Evolutionary conservation across 2,888 invertebrate genomes (phyloP), one percentile per base, ranked within the genome.

Genomic region (Dinocampus coccinellae): DNA sequence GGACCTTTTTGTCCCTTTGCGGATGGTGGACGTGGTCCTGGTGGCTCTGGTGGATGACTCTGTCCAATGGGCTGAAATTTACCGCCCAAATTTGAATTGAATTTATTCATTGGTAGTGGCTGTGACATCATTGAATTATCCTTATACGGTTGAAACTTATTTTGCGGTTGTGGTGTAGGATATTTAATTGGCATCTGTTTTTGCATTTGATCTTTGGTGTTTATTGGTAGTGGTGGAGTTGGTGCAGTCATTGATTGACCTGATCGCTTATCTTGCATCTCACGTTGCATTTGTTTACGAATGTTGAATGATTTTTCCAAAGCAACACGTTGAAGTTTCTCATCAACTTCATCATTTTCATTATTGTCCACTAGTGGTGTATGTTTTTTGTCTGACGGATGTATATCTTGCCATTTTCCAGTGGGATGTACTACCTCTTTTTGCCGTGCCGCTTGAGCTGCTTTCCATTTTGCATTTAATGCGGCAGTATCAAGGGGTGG

Each of bases 1-100:
- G 90, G 90, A 42, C 90, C 90, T 73, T 91, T 90, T 77, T 89
- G 89, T 16, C 80, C 81, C 29, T 82, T 84, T 36, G 86, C 84
- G 9, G 84, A 79, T 3, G 84, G 84, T 36, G 85, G 82, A 9
- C 82, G 82, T 3, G 84, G 80, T 3, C 81, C 79, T 1, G 84
- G 84, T 24, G 84, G 84, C 60, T 84, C 85, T 2, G 85, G 85
- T 0, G 84, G 85, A 76, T 84, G 80, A 20, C 70, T 70, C 16
- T 84, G 85, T 0, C 87, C 87, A 7, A 87, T 87, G 0, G 87
- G 87, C 53, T 87, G 87, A 60, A 87, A 87, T 65, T 87, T 87
- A 16, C 84, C 83, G 1, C 85, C 84, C 2, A 87, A 79, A 58
- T 76, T 79, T 0, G 81, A 81, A 10, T 79, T 76, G 55, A 85